A percentile compares a stretch with the other conserved stretches of the same genome.
These are phyloP conservation scores for Melanostoma mellinum DNA, from an alignment of 2,888 invertebrate species.

Conservation along the genomic window DNA sequence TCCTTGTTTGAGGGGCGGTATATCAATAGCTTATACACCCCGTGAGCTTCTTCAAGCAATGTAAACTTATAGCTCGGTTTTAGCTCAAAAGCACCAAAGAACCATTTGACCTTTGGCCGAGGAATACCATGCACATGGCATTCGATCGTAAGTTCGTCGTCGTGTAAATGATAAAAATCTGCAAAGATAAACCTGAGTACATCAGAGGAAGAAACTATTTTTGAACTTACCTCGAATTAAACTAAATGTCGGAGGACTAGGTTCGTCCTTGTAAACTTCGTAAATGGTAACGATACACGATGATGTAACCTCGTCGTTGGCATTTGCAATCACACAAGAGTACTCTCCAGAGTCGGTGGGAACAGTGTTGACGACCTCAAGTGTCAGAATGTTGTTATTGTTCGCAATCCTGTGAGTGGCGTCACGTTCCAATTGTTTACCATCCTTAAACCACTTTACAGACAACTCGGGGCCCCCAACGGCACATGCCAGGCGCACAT, in stretches of 20 bases:
- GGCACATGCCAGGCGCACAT: slow-evolving; percentile 90
- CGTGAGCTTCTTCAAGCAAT: slow-evolving; percentile 81
- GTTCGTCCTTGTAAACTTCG: slow-evolving; percentile 87
- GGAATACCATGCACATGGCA: slow-evolving; percentile 81
- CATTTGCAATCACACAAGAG: slow-evolving; percentile 87
- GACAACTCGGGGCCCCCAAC: slow-evolving; percentile 88
- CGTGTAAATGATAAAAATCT: slow-evolving; percentile 82
- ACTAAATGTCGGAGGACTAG: slow-evolving; percentile 89
- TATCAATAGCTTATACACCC: slow-evolving; percentile 84
- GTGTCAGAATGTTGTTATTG: slow-evolving; percentile 84
- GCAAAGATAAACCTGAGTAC: slow-evolving; percentile 50
- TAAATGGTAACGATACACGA: slow-evolving; percentile 90
- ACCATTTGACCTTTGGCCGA: slow-evolving; percentile 80
- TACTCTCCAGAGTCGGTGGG: slow-evolving; percentile 87
- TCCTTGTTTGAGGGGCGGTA: slow-evolving; percentile 84
- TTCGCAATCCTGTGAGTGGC: slow-evolving; percentile 82
- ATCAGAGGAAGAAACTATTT: slow-evolving; percentile 76
- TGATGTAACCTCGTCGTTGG: slow-evolving; percentile 87
- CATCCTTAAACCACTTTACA: slow-evolving; percentile 90
- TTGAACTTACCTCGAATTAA: slow-evolving; percentile 84
- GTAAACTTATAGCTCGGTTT: slow-evolving; percentile 81
- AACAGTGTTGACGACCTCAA: slow-evolving; percentile 84
- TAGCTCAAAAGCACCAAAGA: slow-evolving; percentile 79
- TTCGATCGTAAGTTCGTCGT: slow-evolving; percentile 86
- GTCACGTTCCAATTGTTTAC: slow-evolving; percentile 82